These are phyloP conservation scores for Corythaeola cristata DNA, from an alignment of 2,113 vertebrate genomes.

Conservation along the genomic window DNA sequence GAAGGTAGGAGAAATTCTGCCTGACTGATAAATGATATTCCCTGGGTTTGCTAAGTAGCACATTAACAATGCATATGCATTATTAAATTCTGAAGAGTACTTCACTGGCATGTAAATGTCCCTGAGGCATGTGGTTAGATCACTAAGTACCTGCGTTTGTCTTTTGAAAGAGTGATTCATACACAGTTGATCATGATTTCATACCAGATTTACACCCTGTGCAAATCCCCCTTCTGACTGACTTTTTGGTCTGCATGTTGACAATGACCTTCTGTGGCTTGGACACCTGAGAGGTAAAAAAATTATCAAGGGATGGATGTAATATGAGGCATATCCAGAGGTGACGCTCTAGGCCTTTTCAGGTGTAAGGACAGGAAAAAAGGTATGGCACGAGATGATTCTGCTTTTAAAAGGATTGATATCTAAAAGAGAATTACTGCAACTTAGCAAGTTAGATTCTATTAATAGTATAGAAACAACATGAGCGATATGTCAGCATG, in stretches of 20 bases:
- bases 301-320: background rate
- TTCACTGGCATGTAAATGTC: background rate
- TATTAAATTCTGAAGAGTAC: background rate
- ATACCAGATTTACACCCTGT: background rate
- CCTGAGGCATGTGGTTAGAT: background rate
- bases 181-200: background rate
- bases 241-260: background rate
- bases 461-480: background rate
- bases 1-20: background rate
- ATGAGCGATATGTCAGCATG: background rate
- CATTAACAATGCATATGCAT: background rate
- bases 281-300: background rate
- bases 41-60: background rate
- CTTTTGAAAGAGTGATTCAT: slow-evolving; percentile 10
- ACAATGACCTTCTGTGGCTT: background rate
- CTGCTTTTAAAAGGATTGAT: background rate
- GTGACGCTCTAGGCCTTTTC: background rate
- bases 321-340: background rate
- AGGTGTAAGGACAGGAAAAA: background rate
- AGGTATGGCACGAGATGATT: background rate
- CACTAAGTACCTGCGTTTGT: background rate
- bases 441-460: background rate
- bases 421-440: background rate
- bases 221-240: background rate
- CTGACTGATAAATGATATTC: background rate